A percentile compares a stretch with the other conserved stretches of the same genome.
These are phyloP conservation scores for Dasypus novemcinctus DNA, from an alignment of 2,113 vertebrate species.

Conservation along the genomic window DNA sequence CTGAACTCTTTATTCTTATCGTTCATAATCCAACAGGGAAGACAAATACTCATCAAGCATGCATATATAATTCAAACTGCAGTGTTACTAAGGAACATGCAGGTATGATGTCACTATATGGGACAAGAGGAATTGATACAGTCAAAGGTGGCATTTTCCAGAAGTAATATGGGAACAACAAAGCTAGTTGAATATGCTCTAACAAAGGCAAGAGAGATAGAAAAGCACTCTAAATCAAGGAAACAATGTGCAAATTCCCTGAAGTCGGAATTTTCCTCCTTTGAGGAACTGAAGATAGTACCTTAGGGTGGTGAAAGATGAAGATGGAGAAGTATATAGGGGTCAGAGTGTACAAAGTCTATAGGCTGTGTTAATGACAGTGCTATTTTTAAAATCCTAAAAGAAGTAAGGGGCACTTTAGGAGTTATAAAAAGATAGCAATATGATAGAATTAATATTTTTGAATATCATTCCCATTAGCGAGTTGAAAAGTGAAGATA, in stretches of 20 bases:
- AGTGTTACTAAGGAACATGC: neutral
- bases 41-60: neutral
- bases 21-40: neutral
- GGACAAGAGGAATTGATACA: neutral
- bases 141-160: neutral
- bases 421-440: neutral
- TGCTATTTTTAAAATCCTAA: neutral
- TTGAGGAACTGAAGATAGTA: neutral
- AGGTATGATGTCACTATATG: neutral
- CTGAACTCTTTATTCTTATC: neutral
- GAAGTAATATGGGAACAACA: neutral
- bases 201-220: neutral
- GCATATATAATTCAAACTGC: neutral
- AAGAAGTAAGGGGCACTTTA: neutral
- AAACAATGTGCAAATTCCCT: neutral
- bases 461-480: neutral
- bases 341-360: neutral
- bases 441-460: neutral
- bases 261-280: neutral
- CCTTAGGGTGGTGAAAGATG: neutral
- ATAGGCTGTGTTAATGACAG: neutral
- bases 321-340: neutral
- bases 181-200: neutral
- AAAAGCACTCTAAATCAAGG: neutral
- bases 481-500: neutral